Percentiles rank a stretch among this genome's conserved stretches.
These are phyloP conservation scores for Zaprionus nigranus DNA, from an alignment of 1,140 invertebrate genomes.

Conservation along the genomic window DNA sequence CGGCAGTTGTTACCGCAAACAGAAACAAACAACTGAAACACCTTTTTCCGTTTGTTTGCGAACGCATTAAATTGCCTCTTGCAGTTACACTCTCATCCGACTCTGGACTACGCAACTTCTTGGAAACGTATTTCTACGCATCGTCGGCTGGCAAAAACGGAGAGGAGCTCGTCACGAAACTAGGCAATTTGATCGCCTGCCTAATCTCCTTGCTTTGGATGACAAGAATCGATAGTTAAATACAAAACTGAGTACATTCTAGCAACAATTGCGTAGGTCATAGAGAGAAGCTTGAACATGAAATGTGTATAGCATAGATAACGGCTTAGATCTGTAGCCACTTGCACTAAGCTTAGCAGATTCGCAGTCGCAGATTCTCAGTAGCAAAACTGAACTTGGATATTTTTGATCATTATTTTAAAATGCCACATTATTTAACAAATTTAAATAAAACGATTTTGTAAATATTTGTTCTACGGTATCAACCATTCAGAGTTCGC, in stretches of 20 bases:
- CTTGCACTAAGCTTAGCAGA: conserved; percentile 55
- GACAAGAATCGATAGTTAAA: conserved; percentile 56
- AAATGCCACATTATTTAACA: conserved; percentile 33
- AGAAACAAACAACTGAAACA: conserved; percentile 15
- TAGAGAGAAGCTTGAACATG: conserved; percentile 28
- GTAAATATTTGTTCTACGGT: conserved; percentile 78
- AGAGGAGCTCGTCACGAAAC: neutral
- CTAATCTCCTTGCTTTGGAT: conserved; percentile 36
- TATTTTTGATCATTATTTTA: conserved; percentile 32
- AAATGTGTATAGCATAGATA: conserved; percentile 57
- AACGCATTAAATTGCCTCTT: conserved; percentile 47
- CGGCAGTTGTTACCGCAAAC: conserved; percentile 12
- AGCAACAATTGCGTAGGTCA: conserved; percentile 32
- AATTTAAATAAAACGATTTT: conserved; percentile 37
- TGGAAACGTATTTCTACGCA: conserved; percentile 68
- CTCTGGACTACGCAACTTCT: conserved; percentile 61
- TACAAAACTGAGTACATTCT: conserved; percentile 35
- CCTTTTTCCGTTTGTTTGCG: conserved; percentile 21
- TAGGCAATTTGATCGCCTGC: conserved; percentile 20
- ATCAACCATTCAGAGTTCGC: conserved; percentile 59
- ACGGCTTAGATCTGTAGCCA: conserved; percentile 38
- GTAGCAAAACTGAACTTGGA: conserved; percentile 8
- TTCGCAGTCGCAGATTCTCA: conserved; percentile 51
- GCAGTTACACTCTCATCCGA: conserved; percentile 73
- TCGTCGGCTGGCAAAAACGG: conserved; percentile 43